Evolutionary conservation across 2,113 vertebrate species (phyloP).

Genomic region (Clarias macrocephalus): DNA sequence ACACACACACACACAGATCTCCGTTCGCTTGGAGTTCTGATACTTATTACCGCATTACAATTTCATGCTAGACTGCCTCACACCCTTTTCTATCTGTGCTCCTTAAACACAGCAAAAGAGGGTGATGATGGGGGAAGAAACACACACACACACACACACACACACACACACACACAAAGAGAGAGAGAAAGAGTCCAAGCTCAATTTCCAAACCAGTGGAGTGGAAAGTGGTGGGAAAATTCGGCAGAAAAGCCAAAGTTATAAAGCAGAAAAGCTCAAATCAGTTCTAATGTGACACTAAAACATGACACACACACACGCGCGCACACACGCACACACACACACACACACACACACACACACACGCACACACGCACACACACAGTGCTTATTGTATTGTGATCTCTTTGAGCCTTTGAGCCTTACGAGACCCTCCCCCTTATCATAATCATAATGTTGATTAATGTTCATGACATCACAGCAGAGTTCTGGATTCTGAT

Average conservation of each 20-base stretch:
- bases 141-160: conserved; percentile 22
- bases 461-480: background rate
- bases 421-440: background rate
- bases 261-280: conserved; percentile 21
- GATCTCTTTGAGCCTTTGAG: background rate
- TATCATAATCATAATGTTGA: background rate
- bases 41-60: conserved; percentile 55
- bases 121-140: background rate
- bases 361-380: too few relatives aligned
- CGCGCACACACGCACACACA: background rate
- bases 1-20: background rate
- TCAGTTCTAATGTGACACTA: conserved; percentile 48
- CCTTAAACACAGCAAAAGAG: conserved; percentile 46
- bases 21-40: conserved; percentile 26
- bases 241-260: background rate
- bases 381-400: background rate
- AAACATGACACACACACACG: background rate
- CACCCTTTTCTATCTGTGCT: conserved; percentile 25
- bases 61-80: conserved; percentile 56
- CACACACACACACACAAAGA: background rate
- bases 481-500: background rate
- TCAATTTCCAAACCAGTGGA: conserved; percentile 47
- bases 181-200: conserved; percentile 56
- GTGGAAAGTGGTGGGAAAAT: conserved; percentile 36
- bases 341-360: conserved; percentile 5